A percentile compares a stretch with the other conserved stretches of the same genome.
phyloP scores from a whole-genome alignment of 2,888 invertebrate genomes.

The Onthophagus sagittarius region DNA sequence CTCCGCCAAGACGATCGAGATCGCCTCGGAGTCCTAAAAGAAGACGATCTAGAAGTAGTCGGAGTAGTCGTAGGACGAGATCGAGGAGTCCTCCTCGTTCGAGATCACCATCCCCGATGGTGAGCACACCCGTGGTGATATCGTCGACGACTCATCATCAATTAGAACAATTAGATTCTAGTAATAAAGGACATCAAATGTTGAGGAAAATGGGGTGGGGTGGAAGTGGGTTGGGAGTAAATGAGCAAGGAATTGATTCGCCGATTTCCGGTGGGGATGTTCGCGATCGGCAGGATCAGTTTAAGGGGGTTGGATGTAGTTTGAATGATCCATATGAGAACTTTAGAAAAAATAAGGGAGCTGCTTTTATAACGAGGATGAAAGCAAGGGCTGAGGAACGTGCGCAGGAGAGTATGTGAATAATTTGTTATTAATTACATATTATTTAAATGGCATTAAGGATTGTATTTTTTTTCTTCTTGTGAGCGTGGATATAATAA shows the following conservation, averaged over 20 bases:
- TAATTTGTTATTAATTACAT: too few species aligned
- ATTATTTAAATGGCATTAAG: too few species aligned
- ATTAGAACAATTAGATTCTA: slow-evolving; percentile 69
- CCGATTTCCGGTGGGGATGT: slow-evolving; percentile 90
- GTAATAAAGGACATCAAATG: slow-evolving; percentile 96
- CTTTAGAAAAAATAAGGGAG: slow-evolving; percentile 93
- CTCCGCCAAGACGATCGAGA: slow-evolving; percentile 29
- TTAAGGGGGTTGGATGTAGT: slow-evolving; percentile 91
- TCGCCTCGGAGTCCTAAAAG: slow-evolving; percentile 44
- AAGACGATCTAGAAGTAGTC: slow-evolving; percentile 45
- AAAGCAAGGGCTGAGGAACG: slow-evolving; percentile 81
- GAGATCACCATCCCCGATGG: slow-evolving; percentile 45
- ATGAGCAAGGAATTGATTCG: slow-evolving; percentile 93
- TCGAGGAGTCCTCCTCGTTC: slow-evolving; percentile 39
- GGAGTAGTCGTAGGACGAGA: slow-evolving; percentile 48
- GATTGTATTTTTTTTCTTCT: too few species aligned
- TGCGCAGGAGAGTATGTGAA: slow-evolving; percentile 46
- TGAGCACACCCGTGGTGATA: slow-evolving; percentile 9
- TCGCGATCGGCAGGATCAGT: slow-evolving; percentile 87
- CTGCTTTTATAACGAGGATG: slow-evolving; percentile 92
- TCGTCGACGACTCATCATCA: slow-evolving; percentile 8
- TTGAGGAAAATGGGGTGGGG: slow-evolving; percentile 98
- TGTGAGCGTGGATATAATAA: too few species aligned
- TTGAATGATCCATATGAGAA: slow-evolving; percentile 95
- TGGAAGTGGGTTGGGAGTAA: slow-evolving; percentile 88